Percentiles rank a stretch among this genome's conserved stretches.
These are phyloP conservation scores for Pelecanoides urinatrix DNA, from an alignment of 2,113 vertebrate genomes.

Conservation along the genomic window DNA sequence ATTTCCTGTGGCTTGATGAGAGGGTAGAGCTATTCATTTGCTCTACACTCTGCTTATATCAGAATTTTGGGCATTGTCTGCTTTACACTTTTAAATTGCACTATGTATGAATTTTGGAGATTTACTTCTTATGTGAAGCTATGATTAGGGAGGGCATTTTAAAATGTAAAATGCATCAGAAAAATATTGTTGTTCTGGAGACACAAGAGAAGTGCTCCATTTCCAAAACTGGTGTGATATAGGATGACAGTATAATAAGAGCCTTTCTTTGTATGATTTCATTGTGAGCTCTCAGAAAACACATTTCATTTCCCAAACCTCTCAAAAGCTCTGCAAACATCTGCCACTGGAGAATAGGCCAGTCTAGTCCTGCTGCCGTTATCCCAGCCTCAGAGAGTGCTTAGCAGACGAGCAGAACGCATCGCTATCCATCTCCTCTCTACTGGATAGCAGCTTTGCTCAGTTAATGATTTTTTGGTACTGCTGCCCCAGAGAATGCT, in stretches of 20 bases:
- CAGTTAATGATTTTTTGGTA: slow-evolving; percentile 8
- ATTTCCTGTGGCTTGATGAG: neutral
- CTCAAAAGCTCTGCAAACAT: neutral
- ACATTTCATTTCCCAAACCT: neutral
- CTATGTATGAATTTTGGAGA: neutral
- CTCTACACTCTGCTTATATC: neutral
- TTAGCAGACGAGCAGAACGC: neutral
- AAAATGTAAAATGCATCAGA: neutral
- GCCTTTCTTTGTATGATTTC: neutral
- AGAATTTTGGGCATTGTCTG: neutral
- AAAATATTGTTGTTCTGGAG: neutral
- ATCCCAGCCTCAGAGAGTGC: neutral
- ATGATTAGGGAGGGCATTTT: neutral
- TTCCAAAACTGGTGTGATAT: neutral
- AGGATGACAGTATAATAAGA: neutral
- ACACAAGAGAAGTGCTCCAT: neutral
- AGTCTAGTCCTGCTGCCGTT: neutral
- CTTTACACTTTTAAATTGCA: neutral
- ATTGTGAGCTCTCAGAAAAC: neutral
- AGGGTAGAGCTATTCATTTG: neutral
- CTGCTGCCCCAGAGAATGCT: neutral
- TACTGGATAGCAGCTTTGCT: neutral
- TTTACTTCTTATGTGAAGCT: neutral
- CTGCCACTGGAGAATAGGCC: neutral
- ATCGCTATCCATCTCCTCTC: neutral